Evolutionary conservation across 1,140 invertebrate genomes (phyloP), one percentile per base, ranked within the genome.

Genomic region (Brachionus rotundiformis): DNA sequence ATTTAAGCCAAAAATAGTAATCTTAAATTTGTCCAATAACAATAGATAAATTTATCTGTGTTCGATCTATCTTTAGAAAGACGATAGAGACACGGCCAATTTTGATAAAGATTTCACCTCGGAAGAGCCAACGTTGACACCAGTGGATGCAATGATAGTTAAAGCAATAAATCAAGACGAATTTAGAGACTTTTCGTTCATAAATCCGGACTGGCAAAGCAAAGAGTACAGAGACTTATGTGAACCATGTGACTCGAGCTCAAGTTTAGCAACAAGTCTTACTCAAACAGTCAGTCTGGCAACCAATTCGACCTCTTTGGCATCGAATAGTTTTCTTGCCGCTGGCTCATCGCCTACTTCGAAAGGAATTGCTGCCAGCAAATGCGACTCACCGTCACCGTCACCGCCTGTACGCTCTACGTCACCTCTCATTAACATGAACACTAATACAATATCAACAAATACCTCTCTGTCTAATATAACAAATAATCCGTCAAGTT

Each of bases 51-150:
- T 63, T 77, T 77, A 33, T 23, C 5, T 61, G 4, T 23, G n/a
- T n/a, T n/a, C n/a, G n/a, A n/a, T n/a, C n/a, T n/a, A n/a, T 85
- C 90, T 90, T 36, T 90, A 98, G 96, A 96, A 95, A 93, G 95
- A 92, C 87, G 93, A 95, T 90, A 94, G 94, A 86, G 97, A 99
- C 89, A 95, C 95, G 54, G 92, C 95, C 84, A 99, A 99, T 90
- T 99, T 99, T 89, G 97, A 99, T 89, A 92, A 95, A 11, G 97
- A 99, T 90, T 99, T 99, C 88, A 99, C 97, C 6, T 95, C 95
- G 88, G 97, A 99, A 89, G 96, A 98, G 84, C 96, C 97, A 4
- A 91, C 93, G 19, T 89, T 99, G 80, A 98, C 97, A 19, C 96
- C 96, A 7, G 92, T 98, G 47, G 93, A 95, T 84, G 89, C 92